A percentile compares a stretch with the other conserved stretches of the same genome.
These are phyloP conservation scores for Nasonovia ribisnigri DNA, from an alignment of 2,888 invertebrate species.

Conservation along the genomic window DNA sequence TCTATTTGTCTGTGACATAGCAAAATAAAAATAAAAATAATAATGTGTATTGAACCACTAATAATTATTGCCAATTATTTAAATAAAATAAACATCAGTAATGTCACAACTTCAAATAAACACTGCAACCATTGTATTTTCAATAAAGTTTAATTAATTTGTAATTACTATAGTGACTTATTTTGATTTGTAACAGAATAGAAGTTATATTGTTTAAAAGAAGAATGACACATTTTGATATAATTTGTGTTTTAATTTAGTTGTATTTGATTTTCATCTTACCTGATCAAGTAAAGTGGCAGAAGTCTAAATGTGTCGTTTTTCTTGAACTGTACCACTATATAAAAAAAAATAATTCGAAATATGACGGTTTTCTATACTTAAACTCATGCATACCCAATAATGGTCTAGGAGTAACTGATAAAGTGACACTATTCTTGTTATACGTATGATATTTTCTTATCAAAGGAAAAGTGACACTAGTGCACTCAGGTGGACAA, in stretches of 20 bases:
- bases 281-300: constrained; percentile 12
- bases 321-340: background rate
- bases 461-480: constrained; percentile 6
- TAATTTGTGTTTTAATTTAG: background rate
- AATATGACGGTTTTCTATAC: background rate
- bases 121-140: background rate
- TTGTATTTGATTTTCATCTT: constrained; percentile 2
- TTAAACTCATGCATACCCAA: background rate
- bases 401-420: background rate
- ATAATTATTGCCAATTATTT: background rate
- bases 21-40: background rate
- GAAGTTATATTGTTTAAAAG: constrained; percentile 12
- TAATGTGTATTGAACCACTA: background rate
- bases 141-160: background rate
- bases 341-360: constrained; percentile 4
- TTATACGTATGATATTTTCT: background rate
- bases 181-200: constrained; percentile 7
- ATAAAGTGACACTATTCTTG: constrained; percentile 1
- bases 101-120: constrained; percentile 12
- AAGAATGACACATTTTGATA: constrained; percentile 12
- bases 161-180: constrained; percentile 12
- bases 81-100: background rate
- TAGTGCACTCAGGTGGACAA: background rate
- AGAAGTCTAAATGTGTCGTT: constrained; percentile 3
- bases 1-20: background rate